Percentiles rank a stretch among this genome's conserved stretches.
Evolutionary conservation across 1,140 invertebrate genomes (phyloP).

Genomic region (Harpegnathos saltator): DNA sequence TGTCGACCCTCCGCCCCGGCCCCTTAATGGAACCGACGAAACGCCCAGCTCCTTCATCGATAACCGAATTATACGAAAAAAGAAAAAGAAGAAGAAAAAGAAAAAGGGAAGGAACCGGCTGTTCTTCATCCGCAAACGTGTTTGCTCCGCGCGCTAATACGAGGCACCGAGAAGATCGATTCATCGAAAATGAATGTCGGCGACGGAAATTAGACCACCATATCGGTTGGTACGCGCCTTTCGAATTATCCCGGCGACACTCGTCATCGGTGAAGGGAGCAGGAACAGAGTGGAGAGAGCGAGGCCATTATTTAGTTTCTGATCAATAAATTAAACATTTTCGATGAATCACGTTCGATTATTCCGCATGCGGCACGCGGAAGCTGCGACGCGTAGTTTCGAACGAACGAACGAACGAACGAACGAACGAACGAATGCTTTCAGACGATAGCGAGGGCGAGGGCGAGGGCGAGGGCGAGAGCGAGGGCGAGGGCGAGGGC

Average conservation of each 20-base stretch:
- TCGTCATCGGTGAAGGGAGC: neutral
- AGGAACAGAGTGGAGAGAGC: no score
- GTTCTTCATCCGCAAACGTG: neutral
- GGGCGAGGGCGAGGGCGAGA: no score
- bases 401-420: neutral
- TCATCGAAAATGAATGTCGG: conserved; percentile 16
- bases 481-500: no score
- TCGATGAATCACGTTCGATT: neutral
- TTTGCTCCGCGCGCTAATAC: neutral
- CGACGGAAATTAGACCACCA: conserved; percentile 37
- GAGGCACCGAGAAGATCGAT: neutral
- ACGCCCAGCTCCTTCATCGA: conserved; percentile 74
- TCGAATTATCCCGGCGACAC: neutral
- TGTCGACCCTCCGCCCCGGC: conserved; percentile 42
- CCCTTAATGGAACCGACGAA: conserved; percentile 75
- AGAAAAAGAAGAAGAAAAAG: no score
- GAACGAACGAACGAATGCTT: neutral
- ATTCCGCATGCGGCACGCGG: neutral
- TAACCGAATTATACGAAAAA: conserved; percentile 77
- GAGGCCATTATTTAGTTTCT: neutral
- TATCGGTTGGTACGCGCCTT: neutral
- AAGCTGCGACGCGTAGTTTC: neutral
- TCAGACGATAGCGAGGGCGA: no score
- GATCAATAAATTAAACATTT: neutral
- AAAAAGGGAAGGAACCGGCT: no score